These are phyloP conservation scores for Xiphophorus couchianus DNA, from an alignment of 2,113 vertebrate species.

Conservation along the genomic window DNA sequence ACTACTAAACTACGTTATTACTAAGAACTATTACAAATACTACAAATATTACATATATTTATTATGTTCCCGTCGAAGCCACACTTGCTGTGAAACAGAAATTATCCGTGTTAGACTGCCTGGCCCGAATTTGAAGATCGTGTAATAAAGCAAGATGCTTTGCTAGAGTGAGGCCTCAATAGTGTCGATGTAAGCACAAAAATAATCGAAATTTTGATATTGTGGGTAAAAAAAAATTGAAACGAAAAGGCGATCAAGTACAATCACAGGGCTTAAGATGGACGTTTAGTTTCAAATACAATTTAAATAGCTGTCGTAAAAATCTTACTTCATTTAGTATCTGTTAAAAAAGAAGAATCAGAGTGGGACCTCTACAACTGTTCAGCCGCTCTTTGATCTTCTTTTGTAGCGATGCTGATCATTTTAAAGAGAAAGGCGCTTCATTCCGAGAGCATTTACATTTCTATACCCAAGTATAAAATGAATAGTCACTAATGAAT, in stretches of 20 bases:
- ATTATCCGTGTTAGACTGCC: neutral
- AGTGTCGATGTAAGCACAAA: neutral
- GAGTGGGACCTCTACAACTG: conserved; percentile 38
- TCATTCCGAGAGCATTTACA: neutral
- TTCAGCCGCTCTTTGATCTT: neutral
- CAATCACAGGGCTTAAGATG: neutral
- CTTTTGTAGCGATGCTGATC: conserved; percentile 36
- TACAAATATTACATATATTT: fast-evolving
- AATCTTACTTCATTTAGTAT: neutral
- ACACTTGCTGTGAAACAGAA: neutral
- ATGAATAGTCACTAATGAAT: too few species aligned
- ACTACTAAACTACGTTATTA: neutral
- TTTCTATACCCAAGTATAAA: too few species aligned
- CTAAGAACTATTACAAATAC: fast-evolving
- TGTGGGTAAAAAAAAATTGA: neutral
- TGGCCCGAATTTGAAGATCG: conserved; percentile 6
- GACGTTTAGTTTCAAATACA: neutral
- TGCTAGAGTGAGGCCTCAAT: too few species aligned
- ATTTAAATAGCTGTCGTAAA: neutral
- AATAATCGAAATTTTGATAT: neutral
- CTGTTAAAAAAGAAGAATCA: neutral
- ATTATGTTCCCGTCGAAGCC: neutral
- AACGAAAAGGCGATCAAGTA: neutral
- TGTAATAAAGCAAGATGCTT: neutral
- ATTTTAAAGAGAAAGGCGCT: neutral